phyloP scores from a whole-genome alignment of 2,888 invertebrate genomes.

The Monoplex corrugatus region DNA sequence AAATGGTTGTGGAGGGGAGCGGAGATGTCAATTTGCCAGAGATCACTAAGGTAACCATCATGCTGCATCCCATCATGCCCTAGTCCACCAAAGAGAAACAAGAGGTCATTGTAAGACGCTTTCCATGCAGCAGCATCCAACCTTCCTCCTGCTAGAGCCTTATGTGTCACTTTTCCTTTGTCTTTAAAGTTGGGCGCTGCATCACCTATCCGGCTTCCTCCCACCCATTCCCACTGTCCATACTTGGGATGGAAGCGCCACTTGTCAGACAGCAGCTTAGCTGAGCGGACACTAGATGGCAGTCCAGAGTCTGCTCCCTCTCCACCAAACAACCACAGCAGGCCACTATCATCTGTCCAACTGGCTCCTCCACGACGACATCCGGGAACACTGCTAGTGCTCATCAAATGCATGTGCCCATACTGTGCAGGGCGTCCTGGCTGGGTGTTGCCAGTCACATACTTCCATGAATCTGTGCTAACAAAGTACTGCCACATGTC shows the following conservation, averaged over 20 bases:
- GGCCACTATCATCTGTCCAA: slow-evolving; percentile 64
- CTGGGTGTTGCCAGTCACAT: slow-evolving; percentile 56
- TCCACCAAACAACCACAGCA: slow-evolving; percentile 75
- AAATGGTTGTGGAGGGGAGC: background rate
- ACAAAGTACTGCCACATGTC: slow-evolving; percentile 70
- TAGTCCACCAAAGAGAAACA: slow-evolving; percentile 69
- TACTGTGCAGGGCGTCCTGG: slow-evolving; percentile 59
- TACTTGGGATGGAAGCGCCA: slow-evolving; percentile 65
- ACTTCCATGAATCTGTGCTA: slow-evolving; percentile 62
- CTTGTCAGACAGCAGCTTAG: slow-evolving; percentile 66
- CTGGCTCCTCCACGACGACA: slow-evolving; percentile 65
- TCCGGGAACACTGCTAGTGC: slow-evolving; percentile 61
- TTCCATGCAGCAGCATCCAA: slow-evolving; percentile 63
- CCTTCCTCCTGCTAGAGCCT: slow-evolving; percentile 64
- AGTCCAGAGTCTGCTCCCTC: slow-evolving; percentile 64
- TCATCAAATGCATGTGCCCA: slow-evolving; percentile 52
- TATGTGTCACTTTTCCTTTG: slow-evolving; percentile 52
- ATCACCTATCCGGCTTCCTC: slow-evolving; percentile 65
- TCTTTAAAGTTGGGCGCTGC: slow-evolving; percentile 59
- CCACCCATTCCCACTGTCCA: slow-evolving; percentile 69
- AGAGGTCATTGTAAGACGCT: slow-evolving; percentile 49
- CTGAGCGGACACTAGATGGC: slow-evolving; percentile 57
- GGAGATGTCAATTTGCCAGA: slow-evolving; percentile 67
- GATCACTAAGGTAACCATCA: slow-evolving; percentile 69
- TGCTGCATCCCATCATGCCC: slow-evolving; percentile 66